These are phyloP conservation scores for Nesogale talazaci DNA, from an alignment of 2,113 vertebrate genomes.

Conservation along the genomic window DNA sequence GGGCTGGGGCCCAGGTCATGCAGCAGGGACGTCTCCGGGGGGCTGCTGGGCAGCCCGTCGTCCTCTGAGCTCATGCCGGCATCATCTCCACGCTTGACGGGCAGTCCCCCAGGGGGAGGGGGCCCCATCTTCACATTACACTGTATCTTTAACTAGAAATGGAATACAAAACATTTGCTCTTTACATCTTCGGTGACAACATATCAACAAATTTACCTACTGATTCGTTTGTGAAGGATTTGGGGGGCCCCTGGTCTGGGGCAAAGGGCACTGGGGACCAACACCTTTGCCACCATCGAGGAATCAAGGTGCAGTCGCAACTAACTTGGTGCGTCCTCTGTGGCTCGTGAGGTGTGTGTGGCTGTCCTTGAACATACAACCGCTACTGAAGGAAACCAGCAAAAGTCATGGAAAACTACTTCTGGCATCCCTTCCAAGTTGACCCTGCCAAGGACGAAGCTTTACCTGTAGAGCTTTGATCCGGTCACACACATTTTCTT, in stretches of 20 bases:
- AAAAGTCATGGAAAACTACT: not conserved
- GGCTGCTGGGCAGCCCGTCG: slow-evolving; percentile 87
- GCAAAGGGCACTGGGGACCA: not conserved
- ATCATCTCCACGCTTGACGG: slow-evolving; percentile 87
- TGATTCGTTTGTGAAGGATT: not conserved
- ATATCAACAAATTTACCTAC: not conserved
- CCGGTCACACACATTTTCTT: slow-evolving; percentile 93
- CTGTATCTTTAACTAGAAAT: slow-evolving; percentile 91
- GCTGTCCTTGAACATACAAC: not conserved
- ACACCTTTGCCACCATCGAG: not conserved
- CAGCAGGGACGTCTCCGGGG: slow-evolving; percentile 86
- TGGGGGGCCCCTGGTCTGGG: rapidly evolving
- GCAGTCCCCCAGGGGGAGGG: slow-evolving; percentile 86
- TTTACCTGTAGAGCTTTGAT: slow-evolving; percentile 95
- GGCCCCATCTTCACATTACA: slow-evolving; percentile 93
- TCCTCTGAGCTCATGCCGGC: slow-evolving; percentile 89
- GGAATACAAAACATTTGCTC: slow-evolving; percentile 60
- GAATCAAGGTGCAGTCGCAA: not conserved
- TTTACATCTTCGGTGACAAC: not conserved
- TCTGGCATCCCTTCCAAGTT: not conserved
- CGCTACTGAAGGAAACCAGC: not conserved
- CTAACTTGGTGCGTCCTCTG: not conserved
- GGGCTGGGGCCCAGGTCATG: slow-evolving; percentile 79
- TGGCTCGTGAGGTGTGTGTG: not conserved
- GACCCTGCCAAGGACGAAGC: rapidly evolving